Evolutionary conservation across 2,888 invertebrate genomes (phyloP).

Genomic region (Melanotus villosus): DNA sequence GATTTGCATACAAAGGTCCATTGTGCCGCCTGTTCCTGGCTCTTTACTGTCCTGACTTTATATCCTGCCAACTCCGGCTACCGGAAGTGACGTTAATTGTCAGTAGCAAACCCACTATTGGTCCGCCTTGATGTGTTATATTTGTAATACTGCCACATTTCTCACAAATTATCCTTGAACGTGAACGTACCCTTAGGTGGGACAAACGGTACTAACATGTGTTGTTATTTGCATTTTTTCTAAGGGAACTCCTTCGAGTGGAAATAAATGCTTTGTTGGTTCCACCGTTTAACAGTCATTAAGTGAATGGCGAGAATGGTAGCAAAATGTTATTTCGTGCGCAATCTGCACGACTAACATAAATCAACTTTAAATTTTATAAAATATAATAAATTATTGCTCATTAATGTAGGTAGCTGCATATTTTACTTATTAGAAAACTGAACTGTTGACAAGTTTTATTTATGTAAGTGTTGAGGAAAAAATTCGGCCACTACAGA

Average conservation of each 20-base stretch:
- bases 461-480: too few relatives aligned
- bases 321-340: too few relatives aligned
- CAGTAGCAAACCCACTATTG: slow-evolving; percentile 37
- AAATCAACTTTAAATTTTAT: too few relatives aligned
- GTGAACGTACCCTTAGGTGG: slow-evolving; percentile 7
- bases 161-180: slow-evolving; percentile 26
- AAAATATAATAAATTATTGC: too few relatives aligned
- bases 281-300: neutral
- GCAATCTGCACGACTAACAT: too few relatives aligned
- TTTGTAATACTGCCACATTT: slow-evolving; percentile 24
- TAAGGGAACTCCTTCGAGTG: neutral
- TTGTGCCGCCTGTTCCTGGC: slow-evolving; percentile 56
- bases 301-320: neutral
- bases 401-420: too few relatives aligned
- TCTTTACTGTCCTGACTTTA: slow-evolving; percentile 50
- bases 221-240: slow-evolving; percentile 1
- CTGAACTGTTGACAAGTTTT: too few relatives aligned
- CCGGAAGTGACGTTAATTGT: slow-evolving; percentile 55
- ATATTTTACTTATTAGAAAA: too few relatives aligned
- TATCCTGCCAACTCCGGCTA: slow-evolving; percentile 51
- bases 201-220: slow-evolving; percentile 8
- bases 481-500: too few relatives aligned
- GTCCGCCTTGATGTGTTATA: slow-evolving; percentile 31
- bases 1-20: slow-evolving; percentile 61
- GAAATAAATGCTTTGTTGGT: neutral